Evolutionary conservation across 2,888 invertebrate genomes (phyloP).

Genomic region (Alentia gelatinosa): DNA sequence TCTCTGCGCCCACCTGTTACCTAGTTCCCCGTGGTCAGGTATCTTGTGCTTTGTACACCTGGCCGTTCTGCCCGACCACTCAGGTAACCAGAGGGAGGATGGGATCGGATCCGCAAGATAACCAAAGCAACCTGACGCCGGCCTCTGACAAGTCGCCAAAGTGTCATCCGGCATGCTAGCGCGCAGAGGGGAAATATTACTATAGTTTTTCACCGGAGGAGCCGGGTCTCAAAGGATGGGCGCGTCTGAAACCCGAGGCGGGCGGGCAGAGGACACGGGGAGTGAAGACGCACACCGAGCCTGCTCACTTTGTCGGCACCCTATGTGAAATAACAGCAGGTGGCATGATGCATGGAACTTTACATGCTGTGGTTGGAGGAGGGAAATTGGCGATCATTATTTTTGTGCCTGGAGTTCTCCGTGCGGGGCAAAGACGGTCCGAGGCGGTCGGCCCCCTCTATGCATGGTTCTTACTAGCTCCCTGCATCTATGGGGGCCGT

Average conservation of each 20-base stretch:
- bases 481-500: neutral
- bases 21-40: neutral
- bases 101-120: too few species aligned
- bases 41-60: neutral
- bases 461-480: neutral
- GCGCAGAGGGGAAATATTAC: neutral
- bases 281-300: neutral
- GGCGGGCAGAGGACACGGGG: neutral
- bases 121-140: neutral
- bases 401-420: neutral
- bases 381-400: neutral
- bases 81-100: neutral
- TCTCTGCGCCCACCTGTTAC: neutral
- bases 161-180: neutral
- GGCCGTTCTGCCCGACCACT: neutral
- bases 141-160: conserved; percentile 10
- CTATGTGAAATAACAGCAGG: conserved; percentile 24
- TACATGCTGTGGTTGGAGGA: neutral
- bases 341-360: conserved; percentile 30
- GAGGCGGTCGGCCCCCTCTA: neutral
- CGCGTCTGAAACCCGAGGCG: neutral
- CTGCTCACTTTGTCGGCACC: neutral
- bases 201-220: conserved; percentile 6
- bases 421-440: neutral
- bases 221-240: neutral